phyloP scores from a whole-genome alignment of 2,113 vertebrate species.

The Pterophyllum scalare region DNA sequence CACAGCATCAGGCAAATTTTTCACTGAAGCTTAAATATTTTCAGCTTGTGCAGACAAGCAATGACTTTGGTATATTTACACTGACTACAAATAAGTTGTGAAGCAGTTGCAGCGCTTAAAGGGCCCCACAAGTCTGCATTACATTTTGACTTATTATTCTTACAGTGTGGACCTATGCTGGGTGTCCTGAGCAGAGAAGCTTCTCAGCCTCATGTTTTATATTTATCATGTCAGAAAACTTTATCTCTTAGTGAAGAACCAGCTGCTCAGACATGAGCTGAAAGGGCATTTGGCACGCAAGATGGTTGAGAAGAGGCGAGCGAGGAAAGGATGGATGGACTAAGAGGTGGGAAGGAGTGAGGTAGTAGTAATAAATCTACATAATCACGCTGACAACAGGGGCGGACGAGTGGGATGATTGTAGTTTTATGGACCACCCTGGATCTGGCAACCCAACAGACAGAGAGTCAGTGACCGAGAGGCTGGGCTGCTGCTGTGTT shows the following conservation, averaged over 20 bases:
- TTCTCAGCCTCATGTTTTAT: too few relatives aligned
- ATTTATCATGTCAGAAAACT: background rate
- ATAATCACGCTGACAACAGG: constrained; percentile 29
- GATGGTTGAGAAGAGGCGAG: constrained; percentile 1
- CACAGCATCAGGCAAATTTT: background rate
- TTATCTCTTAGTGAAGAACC: too few relatives aligned
- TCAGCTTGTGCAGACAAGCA: background rate
- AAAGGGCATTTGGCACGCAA: background rate
- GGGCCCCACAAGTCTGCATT: background rate
- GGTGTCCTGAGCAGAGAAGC: background rate
- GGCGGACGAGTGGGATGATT: background rate
- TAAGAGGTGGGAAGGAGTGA: constrained; percentile 13
- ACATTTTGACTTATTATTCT: background rate
- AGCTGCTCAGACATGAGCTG: too few relatives aligned
- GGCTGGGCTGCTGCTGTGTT: background rate
- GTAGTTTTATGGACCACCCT: constrained; percentile 36
- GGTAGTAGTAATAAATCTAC: constrained; percentile 40
- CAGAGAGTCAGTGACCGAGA: constrained; percentile 6
- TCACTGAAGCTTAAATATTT: background rate
- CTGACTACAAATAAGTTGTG: background rate
- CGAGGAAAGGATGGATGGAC: background rate
- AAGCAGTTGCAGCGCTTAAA: background rate
- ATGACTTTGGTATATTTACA: background rate
- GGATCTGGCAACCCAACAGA: constrained; percentile 28
- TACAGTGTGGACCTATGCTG: background rate